Evolutionary conservation across 35 echinoderm and acorn worm species (phyloP), one percentile per base, ranked within the genome.

Genomic region (Eucidaris tribuloides): DNA sequence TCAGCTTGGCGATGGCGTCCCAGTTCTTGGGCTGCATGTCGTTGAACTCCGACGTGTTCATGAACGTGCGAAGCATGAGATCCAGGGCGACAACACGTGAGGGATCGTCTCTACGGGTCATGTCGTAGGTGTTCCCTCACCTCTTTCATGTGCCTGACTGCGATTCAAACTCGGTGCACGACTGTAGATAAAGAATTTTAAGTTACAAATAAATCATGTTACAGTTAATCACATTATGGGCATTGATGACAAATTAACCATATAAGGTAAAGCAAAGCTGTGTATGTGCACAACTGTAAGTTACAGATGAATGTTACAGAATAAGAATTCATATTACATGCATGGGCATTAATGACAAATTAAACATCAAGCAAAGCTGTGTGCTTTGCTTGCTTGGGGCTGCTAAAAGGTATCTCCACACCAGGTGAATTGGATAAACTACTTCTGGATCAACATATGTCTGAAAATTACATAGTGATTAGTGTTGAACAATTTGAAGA

Each of bases 21-120:
- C 94, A 97, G 85, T 97, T 97, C 56, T 97, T 97, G 25, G 72
- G 87, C 58, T 97, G 90, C 77, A 97, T 97, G 13, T 97, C 86
- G 25, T 89, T 97, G 81, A 97, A 97, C 39, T 92, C 94, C 1
- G 93, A 91, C 13, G 93, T 82, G 50, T 94, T 94, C 92, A 94
- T 94, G 81, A 94, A 94, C 9, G 93, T 96, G 25, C 89, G 82
- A 46, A 97, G 78, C 63, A 97, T 90, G 19, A 97, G 78, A 41
- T 97, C 94, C 4, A 93, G 78, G 28, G 94, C 90, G 22, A 97
- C 94, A 32, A 64, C 86, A 37, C 90, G 23, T 0, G 94, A 97
- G 31, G 94, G 89, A 46, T 77, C 92, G 40, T 91, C 93, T 45
- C 56, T 91, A n/a, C 78, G 79, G 30, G 59, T 91, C 91, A 94